Percentiles rank a stretch among this genome's conserved stretches.
Evolutionary conservation across 2,888 invertebrate genomes (phyloP).

Genomic region (Rhagonycha lutea): DNA sequence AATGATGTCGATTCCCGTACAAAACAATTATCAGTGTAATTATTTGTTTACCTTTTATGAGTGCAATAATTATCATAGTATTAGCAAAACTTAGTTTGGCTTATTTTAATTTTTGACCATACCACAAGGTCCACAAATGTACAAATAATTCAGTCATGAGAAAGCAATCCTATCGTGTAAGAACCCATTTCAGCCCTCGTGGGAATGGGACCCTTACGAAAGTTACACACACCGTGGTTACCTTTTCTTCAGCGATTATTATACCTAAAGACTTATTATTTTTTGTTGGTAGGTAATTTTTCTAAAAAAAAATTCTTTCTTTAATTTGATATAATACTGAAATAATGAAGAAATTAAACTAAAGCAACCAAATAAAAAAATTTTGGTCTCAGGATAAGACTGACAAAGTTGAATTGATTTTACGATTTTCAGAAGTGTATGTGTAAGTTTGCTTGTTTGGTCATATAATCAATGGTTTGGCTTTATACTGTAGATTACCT

Average conservation of each 20-base stretch:
- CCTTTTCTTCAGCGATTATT: conserved; percentile 18
- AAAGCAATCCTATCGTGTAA: conserved; percentile 9
- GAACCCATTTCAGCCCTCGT: conserved; percentile 18
- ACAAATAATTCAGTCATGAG: conserved; percentile 3
- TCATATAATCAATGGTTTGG: background rate
- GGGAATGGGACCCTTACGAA: conserved; percentile 17
- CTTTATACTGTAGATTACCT: background rate
- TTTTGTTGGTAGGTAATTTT: background rate
- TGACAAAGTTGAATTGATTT: background rate
- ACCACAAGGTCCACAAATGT: background rate
- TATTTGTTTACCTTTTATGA: too few relatives aligned
- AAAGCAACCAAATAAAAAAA: background rate
- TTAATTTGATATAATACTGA: background rate
- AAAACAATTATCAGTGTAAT: background rate
- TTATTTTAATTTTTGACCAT: background rate
- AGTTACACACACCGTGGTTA: conserved; percentile 12
- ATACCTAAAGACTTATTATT: conserved; percentile 13
- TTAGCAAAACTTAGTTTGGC: too few relatives aligned
- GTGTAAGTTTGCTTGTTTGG: background rate
- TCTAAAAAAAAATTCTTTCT: background rate
- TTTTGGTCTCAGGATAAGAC: background rate
- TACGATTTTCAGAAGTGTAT: background rate
- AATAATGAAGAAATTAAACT: background rate
- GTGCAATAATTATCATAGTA: too few relatives aligned
- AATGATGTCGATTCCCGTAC: background rate